Evolutionary conservation across 2,113 vertebrate species (phyloP), one percentile per base, ranked within the genome.

Genomic region (Speoplatyrhinus poulsoni): DNA sequence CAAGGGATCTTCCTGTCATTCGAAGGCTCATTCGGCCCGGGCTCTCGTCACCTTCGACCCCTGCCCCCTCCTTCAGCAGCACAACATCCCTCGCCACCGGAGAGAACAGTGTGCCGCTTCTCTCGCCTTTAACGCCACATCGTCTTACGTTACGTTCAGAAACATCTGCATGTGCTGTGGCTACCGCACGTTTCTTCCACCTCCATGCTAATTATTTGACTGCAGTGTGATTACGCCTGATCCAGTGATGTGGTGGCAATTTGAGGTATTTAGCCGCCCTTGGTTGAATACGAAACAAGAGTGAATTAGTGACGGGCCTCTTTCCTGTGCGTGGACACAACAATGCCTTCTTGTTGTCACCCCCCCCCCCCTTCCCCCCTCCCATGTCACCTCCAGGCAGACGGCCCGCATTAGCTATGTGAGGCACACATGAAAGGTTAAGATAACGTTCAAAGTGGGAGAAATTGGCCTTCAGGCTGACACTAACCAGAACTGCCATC

Each of bases 1-100:
- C 79, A 81, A 83, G 86, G 82, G 84, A 85, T 88, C 89, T 90
- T 92, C 88, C 89, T 91, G 89, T 90, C 91, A 90, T 90, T 91
- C 87, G 26, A 89, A 65, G 67, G 62, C 83, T 80, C 64, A 62
- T 85, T 87, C 77, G 73, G 83, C 80, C 26, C 81, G 84, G 85
- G 82, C 82, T 77, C 52, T 6, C 16, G 12, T 71, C 85, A 91
- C 88, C 86, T 88, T 62, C 85, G 76, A 85, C 71, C 85, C 19
- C 61, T 49, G 50, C 65, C 12, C 6, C 26, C 70, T 80, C 15
- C 70, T 59, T 50, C 36, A 41, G 54, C 12, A 56, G 64, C 60
- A 65, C 69, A 77, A 75, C 73, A 58, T 60, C 65, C 59, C 63
- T 48, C 46, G 15, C 6, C 17, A 12, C 4, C 57, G 3, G 66